Conservation (phyloP, 2,113 vertebrate genomes). For the Myotis yumanensis region DNA sequence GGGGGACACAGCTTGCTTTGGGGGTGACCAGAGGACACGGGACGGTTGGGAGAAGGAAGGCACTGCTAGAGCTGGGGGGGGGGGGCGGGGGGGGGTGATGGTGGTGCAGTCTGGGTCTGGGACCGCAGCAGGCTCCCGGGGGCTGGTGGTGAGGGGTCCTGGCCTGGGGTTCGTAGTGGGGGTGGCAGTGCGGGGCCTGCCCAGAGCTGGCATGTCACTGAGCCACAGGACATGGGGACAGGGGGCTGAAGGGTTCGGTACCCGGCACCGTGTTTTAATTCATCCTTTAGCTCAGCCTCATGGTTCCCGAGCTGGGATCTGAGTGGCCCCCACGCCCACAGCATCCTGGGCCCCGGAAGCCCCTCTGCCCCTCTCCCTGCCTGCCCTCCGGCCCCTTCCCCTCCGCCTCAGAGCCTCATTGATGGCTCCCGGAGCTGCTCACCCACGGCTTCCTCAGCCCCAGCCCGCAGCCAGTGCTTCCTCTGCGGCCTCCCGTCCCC, state of each 20-base stretch:
- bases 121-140: background rate
- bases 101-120: too few relatives aligned
- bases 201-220: too few relatives aligned
- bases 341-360: background rate
- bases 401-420: slow-evolving; percentile 67
- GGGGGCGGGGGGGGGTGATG: background rate
- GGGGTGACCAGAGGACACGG: background rate
- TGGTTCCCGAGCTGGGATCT: too few relatives aligned
- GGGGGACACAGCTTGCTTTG: too few relatives aligned
- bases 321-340: background rate
- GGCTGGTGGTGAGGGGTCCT: fast-evolving
- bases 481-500: too few relatives aligned
- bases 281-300: background rate
- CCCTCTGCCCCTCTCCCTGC: background rate
- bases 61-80: fast-evolving
- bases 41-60: fast-evolving
- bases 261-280: background rate
- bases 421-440: slow-evolving; percentile 73
- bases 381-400: slow-evolving; percentile 68
- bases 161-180: too few relatives aligned
- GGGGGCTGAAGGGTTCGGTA: background rate
- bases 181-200: too few relatives aligned
- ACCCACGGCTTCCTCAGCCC: slow-evolving; percentile 59
- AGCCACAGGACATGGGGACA: too few relatives aligned
- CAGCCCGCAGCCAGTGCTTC: slow-evolving; percentile 75